phyloP scores from a whole-genome alignment of 1,140 invertebrate genomes.

The Eubasilissa regina region DNA sequence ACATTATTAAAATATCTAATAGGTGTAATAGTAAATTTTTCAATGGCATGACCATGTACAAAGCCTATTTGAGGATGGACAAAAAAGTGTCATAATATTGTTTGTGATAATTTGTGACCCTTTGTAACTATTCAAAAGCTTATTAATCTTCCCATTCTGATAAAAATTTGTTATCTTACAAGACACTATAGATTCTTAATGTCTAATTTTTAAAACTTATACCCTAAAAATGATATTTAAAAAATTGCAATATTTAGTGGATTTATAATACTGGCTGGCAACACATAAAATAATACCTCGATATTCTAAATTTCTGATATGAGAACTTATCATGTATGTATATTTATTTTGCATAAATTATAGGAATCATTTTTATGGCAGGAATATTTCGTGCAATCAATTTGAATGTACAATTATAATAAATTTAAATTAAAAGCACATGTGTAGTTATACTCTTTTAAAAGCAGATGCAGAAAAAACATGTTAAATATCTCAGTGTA shows the following conservation, averaged over 20 bases:
- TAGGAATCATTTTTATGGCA: conserved; percentile 41
- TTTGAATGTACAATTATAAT: not conserved
- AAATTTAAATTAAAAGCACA: too few relatives aligned
- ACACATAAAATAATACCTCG: not conserved
- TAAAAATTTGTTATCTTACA: conserved; percentile 20
- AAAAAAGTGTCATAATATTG: too few relatives aligned
- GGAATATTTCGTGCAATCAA: conserved; percentile 34
- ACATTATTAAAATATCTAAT: too few relatives aligned
- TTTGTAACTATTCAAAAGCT: conserved; percentile 3
- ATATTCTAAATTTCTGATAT: not conserved
- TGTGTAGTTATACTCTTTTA: not conserved
- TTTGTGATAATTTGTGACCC: not conserved
- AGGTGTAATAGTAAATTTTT: too few relatives aligned
- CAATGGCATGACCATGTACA: too few relatives aligned
- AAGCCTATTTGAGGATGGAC: too few relatives aligned
- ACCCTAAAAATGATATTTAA: not conserved
- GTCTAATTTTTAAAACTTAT: conserved; percentile 11
- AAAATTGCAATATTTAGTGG: conserved; percentile 16
- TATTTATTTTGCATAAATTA: conserved; percentile 29
- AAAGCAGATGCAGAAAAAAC: not conserved
- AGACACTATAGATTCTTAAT: conserved; percentile 30
- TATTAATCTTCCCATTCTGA: conserved; percentile 4
- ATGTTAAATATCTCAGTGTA: not conserved
- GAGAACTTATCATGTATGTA: conserved; percentile 19
- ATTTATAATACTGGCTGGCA: conserved; percentile 34